Conservation (phyloP, 53 echinoderm and acorn worm genomes). For the Temnopleurus reevesii region DNA sequence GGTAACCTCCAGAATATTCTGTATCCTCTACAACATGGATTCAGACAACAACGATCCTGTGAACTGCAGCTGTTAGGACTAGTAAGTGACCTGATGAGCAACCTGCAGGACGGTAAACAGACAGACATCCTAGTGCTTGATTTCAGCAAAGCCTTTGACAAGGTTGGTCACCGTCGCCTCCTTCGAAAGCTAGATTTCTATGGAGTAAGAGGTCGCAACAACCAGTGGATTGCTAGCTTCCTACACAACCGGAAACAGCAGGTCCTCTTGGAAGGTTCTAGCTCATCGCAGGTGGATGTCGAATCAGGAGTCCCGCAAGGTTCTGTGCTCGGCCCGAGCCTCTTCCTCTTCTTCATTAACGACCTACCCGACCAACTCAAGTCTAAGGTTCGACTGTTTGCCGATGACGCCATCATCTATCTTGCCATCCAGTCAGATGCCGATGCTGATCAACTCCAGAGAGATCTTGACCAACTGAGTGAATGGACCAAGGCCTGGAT, state of each 20-base stretch:
- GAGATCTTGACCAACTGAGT: constrained; percentile 11
- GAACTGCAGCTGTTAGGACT: constrained; percentile 17
- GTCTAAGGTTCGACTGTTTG: constrained; percentile 53
- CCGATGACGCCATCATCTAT: constrained; percentile 48
- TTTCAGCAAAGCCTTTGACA: constrained; percentile 55
- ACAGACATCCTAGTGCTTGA: not conserved
- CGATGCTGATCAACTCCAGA: constrained; percentile 11
- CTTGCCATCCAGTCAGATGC: not conserved
- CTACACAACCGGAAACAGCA: constrained; percentile 25
- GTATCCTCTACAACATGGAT: constrained; percentile 41
- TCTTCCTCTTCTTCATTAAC: constrained; percentile 62
- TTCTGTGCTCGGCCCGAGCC: constrained; percentile 50
- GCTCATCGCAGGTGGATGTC: constrained; percentile 16
- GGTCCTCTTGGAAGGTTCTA: constrained; percentile 57
- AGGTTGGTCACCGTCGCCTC: constrained; percentile 41
- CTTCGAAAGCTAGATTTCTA: constrained; percentile 36
- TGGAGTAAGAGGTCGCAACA: constrained; percentile 49
- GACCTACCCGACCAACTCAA: constrained; percentile 48
- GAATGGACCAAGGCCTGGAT: constrained; percentile 29
- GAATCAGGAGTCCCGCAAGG: constrained; percentile 65
- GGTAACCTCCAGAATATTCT: constrained; percentile 1
- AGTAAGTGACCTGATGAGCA: constrained; percentile 21
- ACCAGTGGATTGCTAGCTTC: constrained; percentile 56
- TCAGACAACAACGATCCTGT: constrained; percentile 23
- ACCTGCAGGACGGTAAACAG: not conserved